Percentiles rank a stretch among this genome's conserved stretches.
phyloP scores from a whole-genome alignment of 2,113 vertebrate genomes.

The Athene noctua region DNA sequence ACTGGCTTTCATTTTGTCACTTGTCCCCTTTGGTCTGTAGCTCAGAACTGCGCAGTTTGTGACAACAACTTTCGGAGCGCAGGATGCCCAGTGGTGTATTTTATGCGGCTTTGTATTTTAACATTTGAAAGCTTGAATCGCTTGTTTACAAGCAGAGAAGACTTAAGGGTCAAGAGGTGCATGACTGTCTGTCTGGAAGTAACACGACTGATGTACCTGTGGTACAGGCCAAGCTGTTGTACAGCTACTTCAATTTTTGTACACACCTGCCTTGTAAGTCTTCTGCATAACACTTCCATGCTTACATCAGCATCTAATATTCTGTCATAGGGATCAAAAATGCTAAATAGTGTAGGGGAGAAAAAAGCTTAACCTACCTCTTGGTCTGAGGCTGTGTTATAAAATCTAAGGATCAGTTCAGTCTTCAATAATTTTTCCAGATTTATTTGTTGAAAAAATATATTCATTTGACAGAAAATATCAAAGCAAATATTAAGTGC shows the following conservation, averaged over 20 bases:
- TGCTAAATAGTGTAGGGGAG: not conserved
- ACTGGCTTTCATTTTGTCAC: not conserved
- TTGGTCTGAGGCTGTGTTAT: not conserved
- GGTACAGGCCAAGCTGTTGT: not conserved
- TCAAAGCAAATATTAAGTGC: not conserved
- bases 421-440: not conserved
- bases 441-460: not conserved
- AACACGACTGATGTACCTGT: too few species aligned
- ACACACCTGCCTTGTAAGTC: not conserved
- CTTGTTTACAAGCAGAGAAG: not conserved
- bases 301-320: not conserved
- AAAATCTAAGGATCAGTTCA: not conserved
- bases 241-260: not conserved
- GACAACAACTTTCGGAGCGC: not conserved
- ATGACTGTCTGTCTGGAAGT: not conserved
- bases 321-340: not conserved
- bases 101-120: not conserved
- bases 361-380: not conserved
- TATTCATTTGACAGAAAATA: not conserved
- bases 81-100: not conserved
- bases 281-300: not conserved
- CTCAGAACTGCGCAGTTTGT: not conserved
- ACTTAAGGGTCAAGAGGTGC: not conserved
- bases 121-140: not conserved
- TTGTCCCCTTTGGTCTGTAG: not conserved